phyloP scores from a whole-genome alignment of 2,888 invertebrate genomes.

The Volucella inflata region DNA sequence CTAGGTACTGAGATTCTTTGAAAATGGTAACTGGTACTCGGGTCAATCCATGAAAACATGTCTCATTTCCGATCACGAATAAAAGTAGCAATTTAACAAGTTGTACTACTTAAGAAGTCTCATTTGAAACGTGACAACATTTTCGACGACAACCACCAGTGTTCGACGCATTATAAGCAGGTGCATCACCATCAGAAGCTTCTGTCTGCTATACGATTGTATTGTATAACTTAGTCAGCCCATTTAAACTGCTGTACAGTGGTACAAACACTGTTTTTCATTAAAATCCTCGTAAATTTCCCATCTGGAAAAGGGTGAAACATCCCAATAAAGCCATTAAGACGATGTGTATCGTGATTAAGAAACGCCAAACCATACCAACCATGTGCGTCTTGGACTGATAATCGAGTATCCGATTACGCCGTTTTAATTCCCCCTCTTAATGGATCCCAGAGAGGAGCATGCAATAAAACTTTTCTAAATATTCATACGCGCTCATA shows the following conservation, averaged over 20 bases:
- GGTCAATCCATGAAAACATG: too few relatives aligned
- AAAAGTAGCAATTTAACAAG: too few relatives aligned
- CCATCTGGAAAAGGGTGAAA: conserved; percentile 27
- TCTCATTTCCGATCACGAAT: too few relatives aligned
- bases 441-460: conserved; percentile 45
- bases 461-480: conserved; percentile 48
- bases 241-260: background rate
- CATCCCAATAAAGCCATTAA: conserved; percentile 58
- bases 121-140: too few relatives aligned
- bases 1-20: too few relatives aligned
- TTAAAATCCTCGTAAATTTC: conserved; percentile 41
- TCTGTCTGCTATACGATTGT: too few relatives aligned
- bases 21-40: too few relatives aligned
- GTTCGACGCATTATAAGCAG: too few relatives aligned
- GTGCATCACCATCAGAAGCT: too few relatives aligned
- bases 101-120: too few relatives aligned
- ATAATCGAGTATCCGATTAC: conserved; percentile 56
- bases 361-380: conserved; percentile 33
- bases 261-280: conserved; percentile 29
- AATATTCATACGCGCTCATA: conserved; percentile 56
- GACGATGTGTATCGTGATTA: conserved; percentile 50
- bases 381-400: conserved; percentile 6
- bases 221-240: too few relatives aligned
- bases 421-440: conserved; percentile 51
- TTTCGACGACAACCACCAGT: too few relatives aligned